Percentiles rank a stretch among this genome's conserved stretches.
phyloP scores from a whole-genome alignment of 2,797 vertebrate genomes.

The Labeo calbasu region DNA sequence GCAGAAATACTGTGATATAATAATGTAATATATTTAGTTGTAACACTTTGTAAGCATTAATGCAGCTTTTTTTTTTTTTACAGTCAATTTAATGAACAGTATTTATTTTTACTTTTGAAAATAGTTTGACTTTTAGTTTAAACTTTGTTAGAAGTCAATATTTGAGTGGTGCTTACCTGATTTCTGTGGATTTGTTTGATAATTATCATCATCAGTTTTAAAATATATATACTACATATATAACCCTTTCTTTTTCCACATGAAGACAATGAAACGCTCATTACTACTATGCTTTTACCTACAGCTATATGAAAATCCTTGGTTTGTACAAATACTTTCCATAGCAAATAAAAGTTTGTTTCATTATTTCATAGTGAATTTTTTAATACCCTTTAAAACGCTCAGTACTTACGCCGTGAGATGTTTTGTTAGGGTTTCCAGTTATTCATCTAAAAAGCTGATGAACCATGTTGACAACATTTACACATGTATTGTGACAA shows the following conservation, averaged over 20 bases:
- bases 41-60: not conserved
- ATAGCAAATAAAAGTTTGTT: not conserved
- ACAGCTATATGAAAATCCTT: not conserved
- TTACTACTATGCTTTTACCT: not conserved
- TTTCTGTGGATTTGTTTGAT: not conserved
- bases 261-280: not conserved
- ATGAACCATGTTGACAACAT: not conserved
- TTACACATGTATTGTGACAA: not conserved
- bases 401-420: not conserved
- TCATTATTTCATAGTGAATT: not conserved
- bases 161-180: not conserved
- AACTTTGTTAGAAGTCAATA: not conserved
- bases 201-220: not conserved
- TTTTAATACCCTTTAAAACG: not conserved
- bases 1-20: not conserved
- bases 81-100: not conserved
- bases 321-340: not conserved
- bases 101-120: not conserved
- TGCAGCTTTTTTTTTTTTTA: not conserved
- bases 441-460: not conserved
- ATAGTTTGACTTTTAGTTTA: not conserved
- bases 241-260: not conserved
- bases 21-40: not conserved
- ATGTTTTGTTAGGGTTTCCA: not conserved
- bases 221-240: not conserved